phyloP scores from a whole-genome alignment of 2,888 invertebrate genomes.

The Xestobium rufovillosum region DNA sequence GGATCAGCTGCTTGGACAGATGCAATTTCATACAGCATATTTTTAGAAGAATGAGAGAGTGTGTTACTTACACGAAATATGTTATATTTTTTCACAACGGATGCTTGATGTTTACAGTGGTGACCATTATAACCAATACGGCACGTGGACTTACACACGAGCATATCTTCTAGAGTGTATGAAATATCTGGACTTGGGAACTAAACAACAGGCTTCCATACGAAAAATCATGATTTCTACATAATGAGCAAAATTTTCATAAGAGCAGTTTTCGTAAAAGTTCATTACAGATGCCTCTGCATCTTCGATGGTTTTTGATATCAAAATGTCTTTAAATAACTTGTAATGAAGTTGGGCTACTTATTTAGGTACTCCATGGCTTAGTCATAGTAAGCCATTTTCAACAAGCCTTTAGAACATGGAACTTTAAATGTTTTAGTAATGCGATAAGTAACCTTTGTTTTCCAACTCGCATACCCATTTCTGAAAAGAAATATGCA shows the following conservation, averaged over 20 bases:
- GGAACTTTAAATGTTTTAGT: conserved; percentile 9
- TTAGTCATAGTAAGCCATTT: conserved; percentile 6
- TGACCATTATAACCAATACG: too few species aligned
- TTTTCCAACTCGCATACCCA: conserved; percentile 8
- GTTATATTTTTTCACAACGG: too few species aligned
- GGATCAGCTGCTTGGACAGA: too few species aligned
- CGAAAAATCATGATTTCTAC: too few species aligned
- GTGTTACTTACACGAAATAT: too few species aligned
- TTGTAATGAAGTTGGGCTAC: conserved; percentile 8
- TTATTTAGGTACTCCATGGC: conserved; percentile 5
- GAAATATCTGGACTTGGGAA: conserved; percentile 2
- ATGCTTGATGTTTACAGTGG: too few species aligned
- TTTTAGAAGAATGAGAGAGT: too few species aligned
- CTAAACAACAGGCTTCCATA: too few species aligned
- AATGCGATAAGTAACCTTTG: conserved; percentile 7
- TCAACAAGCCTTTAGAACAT: conserved; percentile 12
- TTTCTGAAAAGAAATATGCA: conserved; percentile 8
- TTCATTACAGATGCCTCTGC: conserved; percentile 4
- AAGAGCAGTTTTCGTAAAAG: too few species aligned
- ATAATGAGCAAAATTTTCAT: conserved; percentile 12
- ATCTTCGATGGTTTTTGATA: conserved; percentile 8
- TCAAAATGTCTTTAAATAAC: conserved; percentile 12
- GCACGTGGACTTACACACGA: conserved; percentile 9
- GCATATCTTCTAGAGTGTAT: conserved; percentile 12
- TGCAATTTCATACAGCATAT: too few species aligned